Base-by-base conservation (phyloP, 2,888 invertebrate genomes). In the Drosophila helvetica region DNA sequence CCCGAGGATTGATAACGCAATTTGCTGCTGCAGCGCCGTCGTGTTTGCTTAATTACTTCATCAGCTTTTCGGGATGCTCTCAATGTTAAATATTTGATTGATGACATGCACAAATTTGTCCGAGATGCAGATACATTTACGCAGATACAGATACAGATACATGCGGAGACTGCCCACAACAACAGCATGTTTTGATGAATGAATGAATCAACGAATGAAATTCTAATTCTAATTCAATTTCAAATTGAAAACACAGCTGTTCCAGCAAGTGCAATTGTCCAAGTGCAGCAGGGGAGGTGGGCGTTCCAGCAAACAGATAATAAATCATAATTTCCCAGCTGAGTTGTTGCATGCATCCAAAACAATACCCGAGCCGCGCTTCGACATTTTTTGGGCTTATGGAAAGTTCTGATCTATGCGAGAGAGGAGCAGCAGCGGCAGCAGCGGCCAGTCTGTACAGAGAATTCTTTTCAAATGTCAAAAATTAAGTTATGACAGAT, bases 401-500 rank as follows among this genome's bases (percentile, higher is more conserved):
- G 63, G 55, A 79, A 62, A 68, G 48, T 69, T 74, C 43, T 42
- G 38, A 38, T 38, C 38, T 38, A 38, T 7, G 43, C 47, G 50
- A 38, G 43, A 45, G 50, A 38, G 30, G 47, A 56, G 60, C 63
- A 53, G 45, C 59, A 38, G 43, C 54, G 50, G 56, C 43, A 43
- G 58, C 27, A 30, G 27, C 27, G 8, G 30, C 30, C 4, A 12
- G 47, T 55, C 9, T 38, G 43, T n/a, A 45, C 42, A 55, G 10
- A 18, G 22, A 56, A 42, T 61, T 79, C 68, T 67, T 73, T 77
- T 77, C 78, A 83, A 68, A 71, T 78, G 78, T 84, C 84, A 80
- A 59, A 80, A 80, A 75, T 74, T 72, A 75, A 80, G 75, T 84
- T 80, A 86, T 86, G 87, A 82, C 85, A 80, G 80, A 86, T 86